Base-by-base conservation (phyloP, 2,113 vertebrate species). In the Meriones unguiculatus region DNA sequence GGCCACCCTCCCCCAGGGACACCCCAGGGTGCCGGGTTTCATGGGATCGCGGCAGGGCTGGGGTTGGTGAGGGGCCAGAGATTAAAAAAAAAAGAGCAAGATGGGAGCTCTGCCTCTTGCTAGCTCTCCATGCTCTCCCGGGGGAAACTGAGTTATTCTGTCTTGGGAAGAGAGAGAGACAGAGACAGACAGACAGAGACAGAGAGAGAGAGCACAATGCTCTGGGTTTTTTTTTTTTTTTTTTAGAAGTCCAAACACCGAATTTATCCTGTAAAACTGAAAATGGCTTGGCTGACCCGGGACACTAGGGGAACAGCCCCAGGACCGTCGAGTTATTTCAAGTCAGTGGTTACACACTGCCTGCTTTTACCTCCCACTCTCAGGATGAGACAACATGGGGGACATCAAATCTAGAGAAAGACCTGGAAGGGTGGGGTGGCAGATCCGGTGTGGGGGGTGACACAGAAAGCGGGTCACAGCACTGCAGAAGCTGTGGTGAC, bases 221-320 rank as follows among this genome's bases (percentile, higher is more conserved):
- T 75, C 57, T 62, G n/a, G 30, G 35, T 93, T 89, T 96, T 75
- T 84, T 59, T 72, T 75, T 84, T 52, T 72, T 93, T 89, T 96
- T 75, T 84, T 59, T 72, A 80, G 87, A n/a, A 94, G 90, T 87
- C 87, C 65, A 90, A 84, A 72, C n/a, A 90, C 85, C 54, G 69
- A 97, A 81, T 97, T 97, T 97, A 97, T 97, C 96, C 94, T 94
- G 28, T 91, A 91, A 94, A 91, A 89, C 69, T 94, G 87, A 54
- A 92, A 87, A 89, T 85, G 96, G 76, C 91, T 97, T 95, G 94
- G 86, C 64, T 91, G 94, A 65, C 69, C 95, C 95, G 96, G 95
- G 95, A 95, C 96, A 92, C 35, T 3, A 88, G 17, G 88, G 52
- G 59, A 67, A 59, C 57, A 94, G 67, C 81, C 89, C 73, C 65